Base-by-base conservation (phyloP, 1,140 invertebrate species). In the Panagrolaimus sp. region DNA sequence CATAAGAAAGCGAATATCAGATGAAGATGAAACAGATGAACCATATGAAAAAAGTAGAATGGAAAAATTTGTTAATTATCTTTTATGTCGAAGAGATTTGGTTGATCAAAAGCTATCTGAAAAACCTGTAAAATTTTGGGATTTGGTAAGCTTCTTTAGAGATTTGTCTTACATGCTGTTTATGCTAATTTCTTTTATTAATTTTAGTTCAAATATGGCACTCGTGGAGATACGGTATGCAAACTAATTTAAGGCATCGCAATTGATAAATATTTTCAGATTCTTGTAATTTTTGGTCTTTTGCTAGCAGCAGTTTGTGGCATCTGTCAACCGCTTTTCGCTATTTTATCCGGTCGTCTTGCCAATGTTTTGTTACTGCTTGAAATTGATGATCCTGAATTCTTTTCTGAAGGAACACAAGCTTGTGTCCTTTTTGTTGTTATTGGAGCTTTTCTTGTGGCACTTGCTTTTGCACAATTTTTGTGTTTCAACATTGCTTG, bases 401-500 rank as follows among this genome's bases (percentile, higher is more conserved):
- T 71, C 64, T n/a, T 20, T 42, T 8, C 11, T 1, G 44, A 69
- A 57, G 69, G 70, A 14, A 23, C 65, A 9, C 16, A 69, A 57
- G 45, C 45, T 3, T 20, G 73, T 16, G 31, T 74, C 1, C 16
- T 45, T 7, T 72, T 72, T 38, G 20, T 62, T 64, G 53, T 42
- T 9, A 31, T 68, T 23, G 64, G 73, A 42, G 23, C 42, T 46
- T 61, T 62, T 25, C 51, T 67, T 16, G 68, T 27, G 25, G 45
- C 69, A 16, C 20, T 74, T 45, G 70, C 70, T 67, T 72, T 73
- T 46, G n/a, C 73, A 9, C 70, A 70, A 25, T 84, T 85, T n/a
- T 65, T 77, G 9, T 79, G 77, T 63, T 85, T 84, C 80, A 78
- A 80, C 65, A 72, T 74, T 8, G 78, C 84, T 0, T 84, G 84